These are phyloP conservation scores for Terrapene triunguis DNA, from an alignment of 2,113 vertebrate species.

Conservation along the genomic window DNA sequence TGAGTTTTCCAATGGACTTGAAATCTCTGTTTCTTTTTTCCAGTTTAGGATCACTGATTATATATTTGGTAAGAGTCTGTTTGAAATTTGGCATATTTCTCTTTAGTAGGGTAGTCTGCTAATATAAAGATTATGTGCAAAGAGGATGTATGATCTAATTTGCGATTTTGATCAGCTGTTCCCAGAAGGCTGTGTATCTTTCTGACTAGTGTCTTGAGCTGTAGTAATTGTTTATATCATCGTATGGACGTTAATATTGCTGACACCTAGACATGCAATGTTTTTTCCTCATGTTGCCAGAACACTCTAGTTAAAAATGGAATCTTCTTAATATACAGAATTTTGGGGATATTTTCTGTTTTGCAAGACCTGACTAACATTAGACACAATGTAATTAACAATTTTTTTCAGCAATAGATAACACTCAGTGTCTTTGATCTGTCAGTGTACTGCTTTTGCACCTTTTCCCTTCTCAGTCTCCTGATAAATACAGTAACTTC, in stretches of 20 bases:
- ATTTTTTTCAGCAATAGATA: neutral
- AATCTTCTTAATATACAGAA: neutral
- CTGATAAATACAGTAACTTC: neutral
- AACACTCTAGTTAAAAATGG: neutral
- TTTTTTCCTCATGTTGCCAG: neutral
- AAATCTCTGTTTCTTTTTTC: neutral
- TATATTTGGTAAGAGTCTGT: conserved; percentile 38
- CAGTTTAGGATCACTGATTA: conserved; percentile 2
- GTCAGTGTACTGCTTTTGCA: fast-evolving
- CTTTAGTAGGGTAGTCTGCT: neutral
- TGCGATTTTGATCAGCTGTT: neutral
- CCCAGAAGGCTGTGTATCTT: fast-evolving
- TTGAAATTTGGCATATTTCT: neutral
- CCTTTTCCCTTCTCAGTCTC: neutral
- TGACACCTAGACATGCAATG: fast-evolving
- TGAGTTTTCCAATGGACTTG: conserved; percentile 43
- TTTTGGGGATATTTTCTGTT: neutral
- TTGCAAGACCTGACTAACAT: neutral
- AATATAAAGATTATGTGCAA: fast-evolving
- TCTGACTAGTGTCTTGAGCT: neutral
- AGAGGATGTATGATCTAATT: neutral
- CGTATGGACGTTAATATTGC: neutral
- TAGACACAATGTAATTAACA: conserved; percentile 37
- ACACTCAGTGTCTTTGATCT: neutral
- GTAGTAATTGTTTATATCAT: fast-evolving